Evolutionary conservation across 30 jellyfish, hydroid and myxozoan species (phyloP).

Genomic region (Hydractinia symbiolongicarpus): DNA sequence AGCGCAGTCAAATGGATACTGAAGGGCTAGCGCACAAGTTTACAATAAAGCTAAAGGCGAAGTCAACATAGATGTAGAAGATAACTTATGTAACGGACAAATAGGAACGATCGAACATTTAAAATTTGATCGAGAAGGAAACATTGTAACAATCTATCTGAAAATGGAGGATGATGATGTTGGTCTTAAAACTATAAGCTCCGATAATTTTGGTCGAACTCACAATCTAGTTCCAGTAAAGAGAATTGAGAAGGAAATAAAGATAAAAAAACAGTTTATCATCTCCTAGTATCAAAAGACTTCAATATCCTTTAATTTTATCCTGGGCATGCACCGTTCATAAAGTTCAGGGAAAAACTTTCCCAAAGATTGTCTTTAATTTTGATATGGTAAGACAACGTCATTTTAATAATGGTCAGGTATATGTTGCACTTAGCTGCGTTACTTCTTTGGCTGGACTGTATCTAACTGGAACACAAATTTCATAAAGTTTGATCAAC

Average conservation of each 20-base stretch:
- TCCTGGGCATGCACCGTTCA: conserved; percentile 36
- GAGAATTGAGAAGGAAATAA: conserved; percentile 2
- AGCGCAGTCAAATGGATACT: too few species aligned
- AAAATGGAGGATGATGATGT: too few species aligned
- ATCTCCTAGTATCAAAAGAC: conserved; percentile 16
- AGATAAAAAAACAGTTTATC: background rate
- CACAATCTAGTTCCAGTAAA: too few species aligned
- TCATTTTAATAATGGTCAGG: conserved; percentile 20
- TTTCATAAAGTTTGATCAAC: background rate
- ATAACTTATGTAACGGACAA: too few species aligned
- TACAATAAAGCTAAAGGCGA: too few species aligned
- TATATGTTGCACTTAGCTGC: conserved; percentile 26
- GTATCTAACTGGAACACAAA: conserved; percentile 25
- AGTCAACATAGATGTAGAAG: too few species aligned
- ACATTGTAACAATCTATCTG: too few species aligned
- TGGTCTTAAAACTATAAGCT: too few species aligned
- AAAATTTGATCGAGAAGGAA: too few species aligned
- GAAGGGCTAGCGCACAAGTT: too few species aligned
- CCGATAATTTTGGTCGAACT: too few species aligned
- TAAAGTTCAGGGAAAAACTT: conserved; percentile 24
- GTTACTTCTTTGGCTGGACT: conserved; percentile 24
- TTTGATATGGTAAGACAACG: conserved; percentile 3
- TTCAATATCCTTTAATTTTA: conserved; percentile 6
- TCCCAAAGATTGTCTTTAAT: conserved; percentile 15
- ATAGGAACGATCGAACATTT: too few species aligned